Conservation (phyloP, 2,888 invertebrate species). For the Meiosimyza decipiens region DNA sequence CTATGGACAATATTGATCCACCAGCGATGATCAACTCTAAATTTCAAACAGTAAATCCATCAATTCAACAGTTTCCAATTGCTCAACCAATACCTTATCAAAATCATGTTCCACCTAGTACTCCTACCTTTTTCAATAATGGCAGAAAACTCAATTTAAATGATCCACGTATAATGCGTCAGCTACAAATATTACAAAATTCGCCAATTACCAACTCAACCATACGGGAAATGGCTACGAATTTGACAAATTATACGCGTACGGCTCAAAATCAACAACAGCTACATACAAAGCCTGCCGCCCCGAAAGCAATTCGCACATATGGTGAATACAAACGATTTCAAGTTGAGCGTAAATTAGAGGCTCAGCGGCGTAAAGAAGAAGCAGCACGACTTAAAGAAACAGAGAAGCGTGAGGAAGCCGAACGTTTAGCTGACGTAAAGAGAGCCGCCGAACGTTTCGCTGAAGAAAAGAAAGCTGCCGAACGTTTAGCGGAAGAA, state of each 20-base stretch:
- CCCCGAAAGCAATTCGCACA: slow-evolving; percentile 11
- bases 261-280: background rate
- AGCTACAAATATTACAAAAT: slow-evolving; percentile 39
- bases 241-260: background rate
- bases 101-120: background rate
- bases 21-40: background rate
- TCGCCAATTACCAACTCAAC: slow-evolving; percentile 28
- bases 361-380: slow-evolving; percentile 8
- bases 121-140: background rate
- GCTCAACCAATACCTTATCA: background rate
- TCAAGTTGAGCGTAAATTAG: slow-evolving; percentile 28
- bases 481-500: too few species aligned
- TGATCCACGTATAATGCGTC: slow-evolving; percentile 44
- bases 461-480: too few species aligned
- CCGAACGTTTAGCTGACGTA: slow-evolving; percentile 10
- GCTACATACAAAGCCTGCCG: background rate
- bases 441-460: background rate
- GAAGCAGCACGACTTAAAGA: slow-evolving; percentile 17
- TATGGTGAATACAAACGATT: slow-evolving; percentile 46
- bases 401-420: slow-evolving; percentile 20
- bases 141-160: slow-evolving; percentile 39
- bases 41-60: background rate
- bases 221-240: slow-evolving; percentile 3
- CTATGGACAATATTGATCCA: background rate
- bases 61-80: background rate